Evolutionary conservation across 2,113 vertebrate genomes (phyloP).

Genomic region (Megaceryle maxima): DNA sequence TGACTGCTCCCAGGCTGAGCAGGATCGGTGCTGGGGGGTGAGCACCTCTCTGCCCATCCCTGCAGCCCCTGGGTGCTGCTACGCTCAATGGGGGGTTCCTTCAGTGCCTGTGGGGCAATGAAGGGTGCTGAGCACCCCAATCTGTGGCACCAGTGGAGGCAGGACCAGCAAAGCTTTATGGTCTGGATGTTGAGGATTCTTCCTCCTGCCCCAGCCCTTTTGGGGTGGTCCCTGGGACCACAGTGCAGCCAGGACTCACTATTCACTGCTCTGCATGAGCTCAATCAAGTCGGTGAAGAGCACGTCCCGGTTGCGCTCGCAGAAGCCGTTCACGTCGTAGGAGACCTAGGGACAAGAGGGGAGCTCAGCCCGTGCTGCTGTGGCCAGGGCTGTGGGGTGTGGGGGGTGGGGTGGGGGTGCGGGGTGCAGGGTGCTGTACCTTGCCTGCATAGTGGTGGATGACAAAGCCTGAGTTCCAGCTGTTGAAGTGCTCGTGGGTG

Average conservation of each 20-base stretch:
- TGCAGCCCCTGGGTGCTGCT: neutral
- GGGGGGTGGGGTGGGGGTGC: neutral
- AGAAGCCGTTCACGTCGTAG: slow-evolving; percentile 90
- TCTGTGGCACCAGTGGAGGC: neutral
- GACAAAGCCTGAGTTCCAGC: slow-evolving; percentile 91
- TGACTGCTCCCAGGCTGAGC: neutral
- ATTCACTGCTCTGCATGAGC: slow-evolving; percentile 95
- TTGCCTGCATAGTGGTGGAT: slow-evolving; percentile 98
- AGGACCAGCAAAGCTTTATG: neutral
- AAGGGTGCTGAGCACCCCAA: neutral
- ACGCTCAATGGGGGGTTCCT: rapidly evolving
- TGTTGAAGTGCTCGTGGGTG: slow-evolving; percentile 95
- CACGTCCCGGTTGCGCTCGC: slow-evolving; percentile 93
- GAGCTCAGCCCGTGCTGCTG: rapidly evolving
- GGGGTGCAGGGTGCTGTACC: slow-evolving; percentile 54
- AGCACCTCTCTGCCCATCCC: neutral
- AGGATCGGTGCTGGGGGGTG: neutral
- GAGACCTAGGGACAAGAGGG: slow-evolving; percentile 81
- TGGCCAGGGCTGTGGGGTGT: neutral
- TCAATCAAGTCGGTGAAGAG: slow-evolving; percentile 95
- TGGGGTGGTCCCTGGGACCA: neutral
- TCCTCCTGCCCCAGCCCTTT: neutral
- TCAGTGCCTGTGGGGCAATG: rapidly evolving
- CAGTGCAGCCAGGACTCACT: slow-evolving; percentile 74
- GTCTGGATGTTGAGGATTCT: neutral